These are phyloP conservation scores for Orbicella faveolata DNA, from an alignment of 64 coral and sea anemone genomes.

Conservation along the genomic window DNA sequence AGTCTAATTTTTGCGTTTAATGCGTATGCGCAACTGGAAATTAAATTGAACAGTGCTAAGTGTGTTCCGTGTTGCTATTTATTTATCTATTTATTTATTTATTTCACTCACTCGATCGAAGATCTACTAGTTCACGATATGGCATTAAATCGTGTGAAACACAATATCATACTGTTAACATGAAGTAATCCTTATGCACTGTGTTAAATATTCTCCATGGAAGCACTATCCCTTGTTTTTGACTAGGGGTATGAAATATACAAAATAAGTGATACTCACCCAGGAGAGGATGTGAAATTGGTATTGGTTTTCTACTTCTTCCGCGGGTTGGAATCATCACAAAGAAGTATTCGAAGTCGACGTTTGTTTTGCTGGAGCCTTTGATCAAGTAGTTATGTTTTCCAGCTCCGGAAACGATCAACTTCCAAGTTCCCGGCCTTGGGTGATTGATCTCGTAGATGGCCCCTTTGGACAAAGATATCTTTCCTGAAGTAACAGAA, in stretches of 20 bases:
- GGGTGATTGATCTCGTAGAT: slow-evolving; percentile 72
- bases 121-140: too few relatives aligned
- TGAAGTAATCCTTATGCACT: too few relatives aligned
- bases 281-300: slow-evolving; percentile 40
- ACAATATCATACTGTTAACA: too few relatives aligned
- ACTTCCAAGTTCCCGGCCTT: slow-evolving; percentile 52
- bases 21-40: too few relatives aligned
- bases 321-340: slow-evolving; percentile 37
- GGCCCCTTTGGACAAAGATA: slow-evolving; percentile 15
- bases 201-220: too few relatives aligned
- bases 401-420: slow-evolving; percentile 28
- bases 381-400: slow-evolving; percentile 58
- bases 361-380: slow-evolving; percentile 45
- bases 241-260: too few relatives aligned
- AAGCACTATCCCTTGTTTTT: neutral
- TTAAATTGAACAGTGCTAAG: too few relatives aligned
- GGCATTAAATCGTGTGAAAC: too few relatives aligned
- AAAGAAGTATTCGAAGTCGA: slow-evolving; percentile 68
- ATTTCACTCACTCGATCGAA: too few relatives aligned
- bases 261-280: slow-evolving; percentile 20
- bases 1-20: too few relatives aligned
- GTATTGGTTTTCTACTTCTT: slow-evolving; percentile 17
- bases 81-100: too few relatives aligned
- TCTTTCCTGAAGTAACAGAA: slow-evolving; percentile 22
- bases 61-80: too few relatives aligned